Base-by-base conservation (phyloP, 2,797 vertebrate genomes). In the Trachurus trachurus region DNA sequence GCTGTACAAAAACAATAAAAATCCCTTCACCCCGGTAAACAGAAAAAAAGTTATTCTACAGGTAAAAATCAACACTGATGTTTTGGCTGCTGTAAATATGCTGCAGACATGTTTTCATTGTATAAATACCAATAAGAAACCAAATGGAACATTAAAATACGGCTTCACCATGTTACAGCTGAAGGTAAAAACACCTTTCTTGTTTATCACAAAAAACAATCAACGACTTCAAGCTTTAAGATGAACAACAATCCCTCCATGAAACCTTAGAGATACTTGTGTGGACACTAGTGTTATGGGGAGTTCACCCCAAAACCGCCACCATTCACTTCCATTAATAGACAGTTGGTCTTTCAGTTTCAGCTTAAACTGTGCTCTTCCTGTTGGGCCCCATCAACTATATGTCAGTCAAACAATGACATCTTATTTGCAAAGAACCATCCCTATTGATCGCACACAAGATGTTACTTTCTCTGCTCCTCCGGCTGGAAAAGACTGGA, bases 201-300 rank as follows among this genome's bases (percentile, higher is more conserved):
- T 58, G 61, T 59, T 85, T 63, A 66, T 77, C 72, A 83, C 69
- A 26, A 26, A 75, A 82, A 81, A 78, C 80, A 78, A 82, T 86
- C 84, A 65, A 64, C 37, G 8, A 66, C 44, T 84, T 84, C 68
- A 85, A 89, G 87, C 69, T 77, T 80, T 71, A 84, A 78, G 81
- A 81, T 79, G 42, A 75, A 77, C 53, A 69, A 82, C 45, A 74
- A 70, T 40, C 47, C 67, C 50, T 74, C 59, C 0, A 16, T 39
- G 21, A 76, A 74, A 64, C 53, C 37, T 67, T 11, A 52, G 74
- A 80, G 60, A 53, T 69, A 69, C 9, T 37, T 29, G 26, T 26
- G 26, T 26, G 26, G 26, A 26, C 26, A 26, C 31, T 34, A 34
- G 56, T 73, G 59, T 59, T 21, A 63, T 44, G 44, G 34, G 66